Evolutionary conservation across 2,113 vertebrate species (phyloP).

Genomic region (Rhynchomys soricoides): DNA sequence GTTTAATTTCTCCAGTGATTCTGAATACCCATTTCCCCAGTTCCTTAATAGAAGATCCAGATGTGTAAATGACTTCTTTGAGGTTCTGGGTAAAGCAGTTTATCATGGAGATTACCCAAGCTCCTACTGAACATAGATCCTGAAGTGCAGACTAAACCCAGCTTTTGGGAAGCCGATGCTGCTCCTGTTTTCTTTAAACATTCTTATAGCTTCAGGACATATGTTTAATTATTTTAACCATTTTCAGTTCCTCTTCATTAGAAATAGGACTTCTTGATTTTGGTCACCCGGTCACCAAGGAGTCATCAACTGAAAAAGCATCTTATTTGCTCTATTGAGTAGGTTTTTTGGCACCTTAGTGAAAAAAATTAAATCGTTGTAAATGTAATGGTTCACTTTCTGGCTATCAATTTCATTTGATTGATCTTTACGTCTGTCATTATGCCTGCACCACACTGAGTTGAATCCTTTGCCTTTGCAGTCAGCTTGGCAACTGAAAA

Average conservation of each 20-base stretch:
- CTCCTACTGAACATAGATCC: neutral
- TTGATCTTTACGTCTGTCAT: neutral
- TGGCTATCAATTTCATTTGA: neutral
- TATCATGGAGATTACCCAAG: neutral
- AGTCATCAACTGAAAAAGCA: neutral
- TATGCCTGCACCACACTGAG: neutral
- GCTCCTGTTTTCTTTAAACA: neutral
- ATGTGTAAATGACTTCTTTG: slow-evolving; percentile 10
- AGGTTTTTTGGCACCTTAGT: neutral
- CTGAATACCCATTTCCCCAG: neutral
- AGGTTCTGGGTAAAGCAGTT: neutral
- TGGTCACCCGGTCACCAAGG: neutral
- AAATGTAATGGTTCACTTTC: neutral
- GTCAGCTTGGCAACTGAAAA: neutral
- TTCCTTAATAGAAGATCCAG: neutral
- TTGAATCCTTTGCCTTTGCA: neutral
- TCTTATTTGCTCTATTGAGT: neutral
- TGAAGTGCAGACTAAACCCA: neutral
- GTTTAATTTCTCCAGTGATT: neutral
- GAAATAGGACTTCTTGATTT: neutral
- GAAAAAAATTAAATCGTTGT: neutral
- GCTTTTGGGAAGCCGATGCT: neutral
- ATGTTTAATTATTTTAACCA: neutral
- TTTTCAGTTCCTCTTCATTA: neutral
- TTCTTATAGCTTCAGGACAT: neutral